phyloP scores from a whole-genome alignment of 2,113 vertebrate species.

The Pterocles burchelli region DNA sequence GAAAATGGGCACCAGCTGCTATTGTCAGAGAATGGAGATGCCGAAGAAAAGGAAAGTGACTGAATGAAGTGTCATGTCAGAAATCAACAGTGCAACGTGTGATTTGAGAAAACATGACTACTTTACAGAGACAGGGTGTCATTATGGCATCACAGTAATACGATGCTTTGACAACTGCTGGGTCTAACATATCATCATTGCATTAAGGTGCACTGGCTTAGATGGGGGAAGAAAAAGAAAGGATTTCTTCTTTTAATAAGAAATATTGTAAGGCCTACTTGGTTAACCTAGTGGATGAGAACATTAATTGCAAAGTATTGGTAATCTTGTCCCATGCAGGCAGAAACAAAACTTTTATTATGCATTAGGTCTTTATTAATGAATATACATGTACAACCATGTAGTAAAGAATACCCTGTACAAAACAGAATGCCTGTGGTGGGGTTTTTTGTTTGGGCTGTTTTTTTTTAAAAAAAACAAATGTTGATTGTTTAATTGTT shows the following conservation, averaged over 20 bases:
- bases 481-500: neutral
- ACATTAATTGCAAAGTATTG: constrained; percentile 27
- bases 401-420: neutral
- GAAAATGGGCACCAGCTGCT: constrained; percentile 83
- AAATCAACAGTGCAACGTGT: constrained; percentile 87
- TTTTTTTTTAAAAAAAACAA: neutral
- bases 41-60: constrained; percentile 71
- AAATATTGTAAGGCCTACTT: constrained; percentile 72
- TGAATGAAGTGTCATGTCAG: constrained; percentile 85
- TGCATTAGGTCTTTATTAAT: neutral
- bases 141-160: constrained; percentile 92
- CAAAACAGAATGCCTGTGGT: neutral
- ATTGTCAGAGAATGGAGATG: constrained; percentile 75
- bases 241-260: constrained; percentile 78
- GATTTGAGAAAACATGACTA: constrained; percentile 87
- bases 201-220: constrained; percentile 90
- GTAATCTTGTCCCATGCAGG: neutral
- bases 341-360: neutral
- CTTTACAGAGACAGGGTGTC: constrained; percentile 93
- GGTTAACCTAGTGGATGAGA: constrained; percentile 73
- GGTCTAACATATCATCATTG: constrained; percentile 96
- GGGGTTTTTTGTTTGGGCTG: neutral
- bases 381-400: neutral
- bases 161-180: constrained; percentile 91
- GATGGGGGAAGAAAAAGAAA: constrained; percentile 74